Evolutionary conservation across 2,797 vertebrate genomes (phyloP), one percentile per base, ranked within the genome.

Genomic region (Chrysocyon brachyurus): DNA sequence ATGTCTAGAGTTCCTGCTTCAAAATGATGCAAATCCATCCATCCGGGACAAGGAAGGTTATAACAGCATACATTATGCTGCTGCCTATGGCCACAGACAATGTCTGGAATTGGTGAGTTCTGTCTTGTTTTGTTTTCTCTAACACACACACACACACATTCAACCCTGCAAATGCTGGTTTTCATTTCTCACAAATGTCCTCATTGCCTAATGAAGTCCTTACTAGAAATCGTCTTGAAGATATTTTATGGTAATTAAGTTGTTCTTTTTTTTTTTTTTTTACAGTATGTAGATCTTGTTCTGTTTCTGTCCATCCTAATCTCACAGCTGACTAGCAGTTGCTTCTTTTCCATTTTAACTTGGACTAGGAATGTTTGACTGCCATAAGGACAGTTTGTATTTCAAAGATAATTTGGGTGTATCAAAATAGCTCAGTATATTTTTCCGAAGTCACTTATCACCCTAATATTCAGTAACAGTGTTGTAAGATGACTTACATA

Each of bases 21-120:
- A 99, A 96, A 99, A 99, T 0, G 99, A 99, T 78, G 99, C 99
- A 6, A 99, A 99, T 15, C 99, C 99, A 0, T 99, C 99, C 22
- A 99, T 99, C 93, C 99, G 99, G 96, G 99, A 99, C 98, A 99
- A 99, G 83, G 99, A 99, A 97, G 99, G 99, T 3, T 99, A 99
- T 98, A 99, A 99, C 81, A 99, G 99, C 2, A 98, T 99, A 61
- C 99, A 99, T 98, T 99, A 99, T 0, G 99, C 99, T 70, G 99
- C 99, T 87, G 99, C 99, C n/a, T 99, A 99, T 0, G 99, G 99
- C 94, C 99, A 99, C 98, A 98, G 99, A 78, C 99, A 99, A 92
- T 99, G 99, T 97, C 97, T 99, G 98, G 99, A 99, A 95, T 98
- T 99, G 99, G 99, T 99, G 97, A 99, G 99, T 98, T 84, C 82